Evolutionary conservation across 2,113 vertebrate genomes (phyloP).

Genomic region (Mustelus asterias): DNA sequence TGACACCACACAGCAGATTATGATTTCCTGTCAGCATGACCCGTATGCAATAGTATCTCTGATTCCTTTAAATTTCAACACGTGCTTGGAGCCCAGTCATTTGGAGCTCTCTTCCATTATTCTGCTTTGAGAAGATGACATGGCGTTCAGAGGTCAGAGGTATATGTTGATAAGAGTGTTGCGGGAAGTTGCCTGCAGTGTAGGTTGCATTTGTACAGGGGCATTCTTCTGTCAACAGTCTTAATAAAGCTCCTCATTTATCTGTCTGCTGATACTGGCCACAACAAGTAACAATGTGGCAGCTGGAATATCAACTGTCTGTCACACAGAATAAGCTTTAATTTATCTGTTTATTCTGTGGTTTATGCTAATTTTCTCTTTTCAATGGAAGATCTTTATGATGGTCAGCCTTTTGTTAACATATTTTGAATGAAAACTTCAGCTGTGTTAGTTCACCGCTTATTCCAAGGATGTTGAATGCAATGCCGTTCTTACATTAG

Average conservation of each 20-base stretch:
- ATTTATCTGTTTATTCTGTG: slow-evolving; percentile 7
- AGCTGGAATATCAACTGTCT: slow-evolving; percentile 21
- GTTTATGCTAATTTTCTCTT: not conserved
- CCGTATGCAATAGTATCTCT: not conserved
- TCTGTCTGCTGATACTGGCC: slow-evolving; percentile 10
- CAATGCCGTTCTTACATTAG: not conserved
- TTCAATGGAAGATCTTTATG: not conserved
- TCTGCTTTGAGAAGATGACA: slow-evolving; percentile 9
- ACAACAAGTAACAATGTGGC: not conserved
- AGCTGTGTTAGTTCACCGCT: not conserved
- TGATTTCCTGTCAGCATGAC: slow-evolving; percentile 1
- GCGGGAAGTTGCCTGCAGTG: slow-evolving; percentile 20
- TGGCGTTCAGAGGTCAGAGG: slow-evolving; percentile 3
- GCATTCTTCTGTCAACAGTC: not conserved
- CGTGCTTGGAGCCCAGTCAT: not conserved
- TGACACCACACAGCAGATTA: not conserved
- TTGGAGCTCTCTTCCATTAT: not conserved
- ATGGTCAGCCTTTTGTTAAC: not conserved
- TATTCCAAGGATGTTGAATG: not conserved
- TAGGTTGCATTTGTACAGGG: not conserved
- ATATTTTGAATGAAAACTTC: not conserved
- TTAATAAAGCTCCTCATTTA: slow-evolving; percentile 2
- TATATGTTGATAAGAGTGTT: slow-evolving; percentile 11
- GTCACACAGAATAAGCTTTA: not conserved
- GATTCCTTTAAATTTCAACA: slow-evolving; percentile 5